A percentile compares a stretch with the other conserved stretches of the same genome.
Conservation (phyloP, 1,140 invertebrate genomes). For the Centruroides vittatus region DNA sequence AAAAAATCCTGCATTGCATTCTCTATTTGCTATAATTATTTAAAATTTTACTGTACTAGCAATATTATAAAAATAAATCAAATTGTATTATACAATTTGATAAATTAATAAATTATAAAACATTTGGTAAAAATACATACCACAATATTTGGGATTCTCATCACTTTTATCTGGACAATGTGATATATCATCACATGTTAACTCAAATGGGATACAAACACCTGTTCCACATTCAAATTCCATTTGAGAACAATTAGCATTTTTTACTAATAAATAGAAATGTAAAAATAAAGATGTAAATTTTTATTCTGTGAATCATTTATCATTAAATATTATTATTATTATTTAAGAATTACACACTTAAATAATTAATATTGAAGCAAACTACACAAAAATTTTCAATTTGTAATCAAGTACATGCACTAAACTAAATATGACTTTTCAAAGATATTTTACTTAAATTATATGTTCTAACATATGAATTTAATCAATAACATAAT, state of each 20-base stretch:
- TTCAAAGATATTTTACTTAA: too few relatives aligned
- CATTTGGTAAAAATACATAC: slow-evolving; percentile 20
- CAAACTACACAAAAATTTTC: too few relatives aligned
- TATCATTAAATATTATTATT: too few relatives aligned
- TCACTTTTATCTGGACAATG: slow-evolving; percentile 64
- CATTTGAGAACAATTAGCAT: slow-evolving; percentile 29
- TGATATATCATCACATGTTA: slow-evolving; percentile 57
- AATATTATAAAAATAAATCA: not conserved
- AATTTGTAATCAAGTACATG: too few relatives aligned
- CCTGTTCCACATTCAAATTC: slow-evolving; percentile 42
- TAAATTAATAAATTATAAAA: not conserved
- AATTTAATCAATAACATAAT: too few relatives aligned
- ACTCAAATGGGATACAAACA: slow-evolving; percentile 53
- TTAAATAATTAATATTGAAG: too few relatives aligned
- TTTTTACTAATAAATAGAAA: slow-evolving; percentile 4
- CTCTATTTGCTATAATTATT: slow-evolving; percentile 23
- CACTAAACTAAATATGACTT: too few relatives aligned
- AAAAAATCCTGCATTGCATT: slow-evolving; percentile 41
- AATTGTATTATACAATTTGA: not conserved
- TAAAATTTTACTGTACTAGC: not conserved
- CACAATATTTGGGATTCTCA: slow-evolving; percentile 40
- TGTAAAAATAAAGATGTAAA: too few relatives aligned
- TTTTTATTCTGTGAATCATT: too few relatives aligned
- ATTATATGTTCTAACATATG: too few relatives aligned
- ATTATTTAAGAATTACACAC: too few relatives aligned